Percentiles rank a stretch among this genome's conserved stretches.
Conservation (phyloP, 2,113 vertebrate genomes). For the Sphaerodactylus townsendi region DNA sequence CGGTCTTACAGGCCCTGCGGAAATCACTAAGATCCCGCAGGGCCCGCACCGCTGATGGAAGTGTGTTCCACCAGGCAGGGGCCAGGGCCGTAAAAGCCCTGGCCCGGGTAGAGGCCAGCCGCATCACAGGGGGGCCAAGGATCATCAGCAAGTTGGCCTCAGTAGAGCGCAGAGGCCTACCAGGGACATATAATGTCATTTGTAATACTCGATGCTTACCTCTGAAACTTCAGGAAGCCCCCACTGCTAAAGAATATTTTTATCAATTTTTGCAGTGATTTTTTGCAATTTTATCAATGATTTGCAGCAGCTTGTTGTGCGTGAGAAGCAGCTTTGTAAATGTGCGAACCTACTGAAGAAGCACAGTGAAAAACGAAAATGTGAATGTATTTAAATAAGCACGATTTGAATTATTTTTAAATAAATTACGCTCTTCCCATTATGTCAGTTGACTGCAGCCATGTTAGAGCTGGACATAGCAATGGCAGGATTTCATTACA, state of each 20-base stretch:
- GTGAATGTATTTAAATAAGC: not conserved
- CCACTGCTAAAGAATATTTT: not conserved
- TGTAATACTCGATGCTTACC: not conserved
- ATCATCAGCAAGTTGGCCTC: no score
- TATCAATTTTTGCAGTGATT: no score
- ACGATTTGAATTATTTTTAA: not conserved
- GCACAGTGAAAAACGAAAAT: accelerated
- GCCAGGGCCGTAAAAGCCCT: no score
- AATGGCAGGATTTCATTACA: conserved; percentile 28
- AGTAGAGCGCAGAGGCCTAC: no score
- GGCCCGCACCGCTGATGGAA: no score
- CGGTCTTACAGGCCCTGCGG: no score
- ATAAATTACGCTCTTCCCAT: not conserved
- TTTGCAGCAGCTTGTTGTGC: not conserved
- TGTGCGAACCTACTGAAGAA: not conserved
- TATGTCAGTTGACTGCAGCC: conserved; percentile 4
- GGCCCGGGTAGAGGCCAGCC: no score
- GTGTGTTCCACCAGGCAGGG: no score
- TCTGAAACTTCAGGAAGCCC: not conserved
- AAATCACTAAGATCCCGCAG: no score
- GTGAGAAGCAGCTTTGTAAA: no score
- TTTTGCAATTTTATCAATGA: no score
- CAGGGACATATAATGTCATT: not conserved
- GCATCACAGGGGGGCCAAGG: no score
- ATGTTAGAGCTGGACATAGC: not conserved